A percentile compares a stretch with the other conserved stretches of the same genome.
Conservation (phyloP, 2,113 vertebrate genomes). For the Poeciliopsis retropinna region DNA sequence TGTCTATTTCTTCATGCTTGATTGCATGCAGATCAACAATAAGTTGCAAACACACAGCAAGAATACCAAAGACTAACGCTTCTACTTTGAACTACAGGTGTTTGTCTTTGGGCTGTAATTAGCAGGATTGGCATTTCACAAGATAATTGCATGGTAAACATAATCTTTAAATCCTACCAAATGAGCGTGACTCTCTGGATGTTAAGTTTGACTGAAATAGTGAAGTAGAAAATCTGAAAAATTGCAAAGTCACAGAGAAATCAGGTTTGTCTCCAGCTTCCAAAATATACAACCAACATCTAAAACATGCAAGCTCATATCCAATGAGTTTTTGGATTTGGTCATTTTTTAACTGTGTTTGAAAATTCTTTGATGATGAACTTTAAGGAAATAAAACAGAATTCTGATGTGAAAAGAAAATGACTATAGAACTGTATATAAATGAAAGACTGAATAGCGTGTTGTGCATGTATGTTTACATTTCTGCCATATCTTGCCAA, state of each 20-base stretch:
- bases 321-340: no score
- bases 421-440: no score
- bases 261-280: not conserved
- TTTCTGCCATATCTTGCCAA: no score
- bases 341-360: no score
- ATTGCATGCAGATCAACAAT: not conserved
- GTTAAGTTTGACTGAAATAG: not conserved
- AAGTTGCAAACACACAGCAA: not conserved
- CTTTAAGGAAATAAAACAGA: no score
- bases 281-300: not conserved
- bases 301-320: no score
- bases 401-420: no score
- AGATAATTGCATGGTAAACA: constrained; percentile 31
- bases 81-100: constrained; percentile 5
- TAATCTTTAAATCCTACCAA: not conserved
- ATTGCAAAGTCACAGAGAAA: constrained; percentile 1
- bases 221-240: not conserved
- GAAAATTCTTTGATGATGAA: no score
- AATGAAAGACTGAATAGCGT: no score
- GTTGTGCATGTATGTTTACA: no score
- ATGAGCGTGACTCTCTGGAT: not conserved
- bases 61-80: constrained; percentile 6
- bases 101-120: constrained; percentile 11
- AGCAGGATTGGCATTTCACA: constrained; percentile 18
- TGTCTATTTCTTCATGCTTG: constrained; percentile 10